A percentile compares a stretch with the other conserved stretches of the same genome.
Evolutionary conservation across 2,113 vertebrate species (phyloP).

Genomic region (Notarius lentiginosus): DNA sequence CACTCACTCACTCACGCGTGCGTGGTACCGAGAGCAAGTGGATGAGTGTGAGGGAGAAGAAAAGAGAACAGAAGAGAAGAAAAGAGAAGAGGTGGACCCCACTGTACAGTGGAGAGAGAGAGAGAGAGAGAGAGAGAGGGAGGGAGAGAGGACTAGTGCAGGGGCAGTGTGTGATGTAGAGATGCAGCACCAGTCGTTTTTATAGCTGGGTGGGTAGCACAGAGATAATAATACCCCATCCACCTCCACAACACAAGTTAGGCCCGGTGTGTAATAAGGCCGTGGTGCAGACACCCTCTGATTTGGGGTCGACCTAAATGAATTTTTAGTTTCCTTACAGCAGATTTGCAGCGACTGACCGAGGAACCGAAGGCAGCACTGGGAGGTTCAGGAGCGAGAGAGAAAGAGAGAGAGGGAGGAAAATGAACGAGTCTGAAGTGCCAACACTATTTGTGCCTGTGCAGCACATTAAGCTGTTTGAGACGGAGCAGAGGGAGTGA

Average conservation of each 20-base stretch:
- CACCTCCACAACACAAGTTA: conserved; percentile 85
- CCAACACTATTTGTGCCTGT: conserved; percentile 41
- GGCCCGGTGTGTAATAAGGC: conserved; percentile 80
- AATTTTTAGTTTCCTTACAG: conserved; percentile 85
- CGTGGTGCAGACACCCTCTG: conserved; percentile 82
- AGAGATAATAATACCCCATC: conserved; percentile 85
- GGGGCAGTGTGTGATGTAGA: conserved; percentile 73
- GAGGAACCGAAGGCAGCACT: conserved; percentile 64
- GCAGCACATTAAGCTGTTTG: conserved; percentile 30
- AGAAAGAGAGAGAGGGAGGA: conserved; percentile 57
- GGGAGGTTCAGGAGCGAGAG: conserved; percentile 66
- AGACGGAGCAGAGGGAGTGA: conserved; percentile 41
- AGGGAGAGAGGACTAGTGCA: conserved; percentile 68
- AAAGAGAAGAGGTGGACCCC: conserved; percentile 43
- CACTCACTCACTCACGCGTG: conserved; percentile 16
- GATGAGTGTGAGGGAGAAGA: conserved; percentile 33
- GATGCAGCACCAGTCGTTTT: conserved; percentile 82
- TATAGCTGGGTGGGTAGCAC: conserved; percentile 84
- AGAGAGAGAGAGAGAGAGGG: conserved; percentile 68
- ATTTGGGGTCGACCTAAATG: conserved; percentile 83
- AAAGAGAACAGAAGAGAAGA: conserved; percentile 33
- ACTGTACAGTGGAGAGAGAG: conserved; percentile 31
- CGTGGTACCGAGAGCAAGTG: conserved; percentile 42
- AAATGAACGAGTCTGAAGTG: conserved; percentile 19
- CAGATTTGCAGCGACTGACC: conserved; percentile 70